phyloP scores from a whole-genome alignment of 2,797 vertebrate genomes.

The Microhierax caerulescens region DNA sequence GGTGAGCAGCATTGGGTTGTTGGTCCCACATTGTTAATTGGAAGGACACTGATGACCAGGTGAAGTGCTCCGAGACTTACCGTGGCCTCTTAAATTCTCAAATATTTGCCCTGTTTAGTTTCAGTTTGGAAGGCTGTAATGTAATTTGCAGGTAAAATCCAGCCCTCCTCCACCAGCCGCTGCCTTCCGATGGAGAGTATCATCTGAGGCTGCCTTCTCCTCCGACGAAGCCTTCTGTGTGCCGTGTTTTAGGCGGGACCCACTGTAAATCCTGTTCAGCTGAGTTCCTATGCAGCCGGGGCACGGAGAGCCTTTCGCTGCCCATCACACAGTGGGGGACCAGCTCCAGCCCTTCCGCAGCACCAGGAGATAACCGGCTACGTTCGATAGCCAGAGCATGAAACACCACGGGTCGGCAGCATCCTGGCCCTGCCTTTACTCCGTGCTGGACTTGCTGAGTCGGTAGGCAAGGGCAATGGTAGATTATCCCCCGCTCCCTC shows the following conservation, averaged over 20 bases:
- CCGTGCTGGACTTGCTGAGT: background rate
- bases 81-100: background rate
- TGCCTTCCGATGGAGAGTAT: background rate
- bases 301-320: background rate
- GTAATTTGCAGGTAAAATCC: background rate
- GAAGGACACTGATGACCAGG: background rate
- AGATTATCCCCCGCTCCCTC: background rate
- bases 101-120: background rate
- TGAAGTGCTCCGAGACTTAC: background rate
- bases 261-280: background rate
- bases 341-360: background rate
- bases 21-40: background rate
- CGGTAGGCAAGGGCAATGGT: background rate
- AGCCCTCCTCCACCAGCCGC: background rate
- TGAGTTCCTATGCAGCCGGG: background rate
- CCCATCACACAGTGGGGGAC: background rate
- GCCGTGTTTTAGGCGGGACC: background rate
- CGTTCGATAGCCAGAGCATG: background rate
- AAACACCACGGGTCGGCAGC: background rate
- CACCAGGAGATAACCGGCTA: background rate
- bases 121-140: background rate
- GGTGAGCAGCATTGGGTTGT: background rate
- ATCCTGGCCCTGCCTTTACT: background rate
- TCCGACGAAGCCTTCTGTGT: fast-evolving
- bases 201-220: background rate